Conservation (phyloP, 1,140 invertebrate genomes). For the Cryptotermes secundus region DNA sequence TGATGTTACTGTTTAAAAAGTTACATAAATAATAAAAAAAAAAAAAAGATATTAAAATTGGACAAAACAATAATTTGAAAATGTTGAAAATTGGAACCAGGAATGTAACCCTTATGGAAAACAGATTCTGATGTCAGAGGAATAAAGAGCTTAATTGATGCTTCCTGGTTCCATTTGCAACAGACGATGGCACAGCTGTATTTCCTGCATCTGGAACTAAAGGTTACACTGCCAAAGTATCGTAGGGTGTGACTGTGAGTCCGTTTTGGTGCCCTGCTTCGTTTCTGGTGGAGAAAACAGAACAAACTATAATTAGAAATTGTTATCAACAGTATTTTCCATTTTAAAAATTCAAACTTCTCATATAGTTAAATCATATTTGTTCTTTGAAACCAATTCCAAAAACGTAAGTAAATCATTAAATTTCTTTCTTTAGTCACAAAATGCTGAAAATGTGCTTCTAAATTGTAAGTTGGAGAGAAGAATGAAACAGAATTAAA, state of each 20-base stretch:
- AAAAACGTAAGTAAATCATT: too few relatives aligned
- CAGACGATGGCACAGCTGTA: conserved; percentile 34
- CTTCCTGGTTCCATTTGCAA: background rate
- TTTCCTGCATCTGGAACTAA: conserved; percentile 54
- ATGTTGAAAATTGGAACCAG: conserved; percentile 19
- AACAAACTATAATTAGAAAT: conserved; percentile 23
- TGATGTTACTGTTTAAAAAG: conserved; percentile 12
- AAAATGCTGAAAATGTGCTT: too few relatives aligned
- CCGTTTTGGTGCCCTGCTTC: conserved; percentile 73
- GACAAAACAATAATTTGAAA: background rate
- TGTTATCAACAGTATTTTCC: too few relatives aligned
- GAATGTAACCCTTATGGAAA: background rate
- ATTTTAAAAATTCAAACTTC: too few relatives aligned
- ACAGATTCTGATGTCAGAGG: background rate
- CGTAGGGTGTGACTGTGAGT: conserved; percentile 89
- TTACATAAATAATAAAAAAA: background rate
- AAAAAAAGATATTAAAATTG: conserved; percentile 4
- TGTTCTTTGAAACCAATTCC: too few relatives aligned
- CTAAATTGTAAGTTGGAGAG: too few relatives aligned
- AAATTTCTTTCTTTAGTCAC: too few relatives aligned
- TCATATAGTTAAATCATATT: too few relatives aligned
- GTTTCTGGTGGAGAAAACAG: conserved; percentile 67
- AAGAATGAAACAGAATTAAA: too few relatives aligned
- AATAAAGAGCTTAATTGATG: conserved; percentile 31
- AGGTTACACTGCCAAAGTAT: conserved; percentile 96